Conservation (phyloP, 2,113 vertebrate species). For the Dromaius novaehollandiae region DNA sequence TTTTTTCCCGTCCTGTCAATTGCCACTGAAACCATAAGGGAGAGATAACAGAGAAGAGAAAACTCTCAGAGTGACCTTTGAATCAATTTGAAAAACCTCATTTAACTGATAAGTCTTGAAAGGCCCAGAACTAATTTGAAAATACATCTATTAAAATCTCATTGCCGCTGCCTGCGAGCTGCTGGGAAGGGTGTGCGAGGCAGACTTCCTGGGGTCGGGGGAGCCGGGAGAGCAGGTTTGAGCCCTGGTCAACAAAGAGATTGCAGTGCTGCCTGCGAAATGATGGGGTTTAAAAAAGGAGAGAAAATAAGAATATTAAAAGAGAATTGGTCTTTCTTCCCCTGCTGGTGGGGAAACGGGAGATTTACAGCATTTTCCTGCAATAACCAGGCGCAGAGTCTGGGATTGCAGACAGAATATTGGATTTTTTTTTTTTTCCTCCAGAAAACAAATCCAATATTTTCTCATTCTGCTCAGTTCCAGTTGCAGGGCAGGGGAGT, state of each 20-base stretch:
- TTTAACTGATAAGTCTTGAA: conserved; percentile 80
- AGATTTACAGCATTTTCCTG: conserved; percentile 30
- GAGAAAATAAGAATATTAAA: conserved; percentile 3
- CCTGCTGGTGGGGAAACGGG: neutral
- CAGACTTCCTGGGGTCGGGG: conserved; percentile 21
- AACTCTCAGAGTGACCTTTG: conserved; percentile 72
- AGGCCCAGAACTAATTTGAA: conserved; percentile 77
- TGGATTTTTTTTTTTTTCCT: conserved; percentile 20
- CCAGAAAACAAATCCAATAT: conserved; percentile 64
- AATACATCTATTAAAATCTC: conserved; percentile 78
- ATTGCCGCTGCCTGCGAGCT: conserved; percentile 56
- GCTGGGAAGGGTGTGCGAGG: conserved; percentile 36
- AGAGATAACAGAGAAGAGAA: conserved; percentile 63
- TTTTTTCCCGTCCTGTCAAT: conserved; percentile 6
- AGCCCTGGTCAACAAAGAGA: conserved; percentile 59
- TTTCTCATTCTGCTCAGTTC: conserved; percentile 43
- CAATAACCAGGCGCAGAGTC: conserved; percentile 18
- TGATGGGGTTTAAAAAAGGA: neutral
- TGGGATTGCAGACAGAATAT: conserved; percentile 63
- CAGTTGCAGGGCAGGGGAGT: neutral
- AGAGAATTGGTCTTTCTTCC: neutral
- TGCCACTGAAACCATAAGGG: conserved; percentile 58
- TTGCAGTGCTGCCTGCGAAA: neutral
- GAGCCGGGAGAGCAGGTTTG: conserved; percentile 32
- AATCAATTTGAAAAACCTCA: conserved; percentile 69